Percentiles rank a stretch among this genome's conserved stretches.
phyloP scores from a whole-genome alignment of 1,140 invertebrate species.

The Drosophila lini region DNA sequence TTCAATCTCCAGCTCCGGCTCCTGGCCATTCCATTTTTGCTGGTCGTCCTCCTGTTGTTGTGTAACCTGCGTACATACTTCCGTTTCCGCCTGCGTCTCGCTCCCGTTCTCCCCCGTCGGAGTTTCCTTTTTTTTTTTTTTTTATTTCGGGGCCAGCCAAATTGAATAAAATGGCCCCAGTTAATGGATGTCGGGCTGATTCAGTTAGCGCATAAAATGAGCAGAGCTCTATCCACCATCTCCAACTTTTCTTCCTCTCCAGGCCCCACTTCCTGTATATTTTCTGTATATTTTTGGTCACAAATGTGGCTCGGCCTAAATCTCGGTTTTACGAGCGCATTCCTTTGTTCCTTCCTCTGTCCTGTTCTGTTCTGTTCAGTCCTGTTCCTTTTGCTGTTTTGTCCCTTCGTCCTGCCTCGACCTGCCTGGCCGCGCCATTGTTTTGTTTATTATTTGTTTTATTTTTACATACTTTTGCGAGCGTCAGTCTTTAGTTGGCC shows the following conservation, averaged over 20 bases:
- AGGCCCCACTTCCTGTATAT: conserved; percentile 31
- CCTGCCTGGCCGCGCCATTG: conserved; percentile 48
- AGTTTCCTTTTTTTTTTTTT: conserved; percentile 26
- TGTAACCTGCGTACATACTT: conserved; percentile 82
- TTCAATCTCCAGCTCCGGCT: conserved; percentile 31
- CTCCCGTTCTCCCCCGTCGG: conserved; percentile 9
- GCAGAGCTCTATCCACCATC: conserved; percentile 60
- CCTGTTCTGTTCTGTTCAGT: conserved; percentile 5
- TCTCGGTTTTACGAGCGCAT: conserved; percentile 81
- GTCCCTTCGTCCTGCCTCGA: conserved; percentile 17
- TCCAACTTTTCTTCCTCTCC: conserved; percentile 19
- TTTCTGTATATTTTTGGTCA: conserved; percentile 65
- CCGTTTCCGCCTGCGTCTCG: conserved; percentile 59
- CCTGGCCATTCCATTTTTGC: conserved; percentile 12
- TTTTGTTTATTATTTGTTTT: conserved; percentile 83
- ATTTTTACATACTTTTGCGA: conserved; percentile 75
- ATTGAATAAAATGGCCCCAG: conserved; percentile 82
- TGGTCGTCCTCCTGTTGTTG: conserved; percentile 40
- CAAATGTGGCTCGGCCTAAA: conserved; percentile 81
- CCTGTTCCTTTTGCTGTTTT: not conserved
- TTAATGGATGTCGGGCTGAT: conserved; percentile 82
- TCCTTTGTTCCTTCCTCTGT: conserved; percentile 54
- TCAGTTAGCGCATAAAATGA: conserved; percentile 83
- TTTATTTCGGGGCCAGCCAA: conserved; percentile 56
- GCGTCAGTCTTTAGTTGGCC: conserved; percentile 68